phyloP scores from a whole-genome alignment of 35 echinoderm and acorn worm species.

The Diadema setosum region DNA sequence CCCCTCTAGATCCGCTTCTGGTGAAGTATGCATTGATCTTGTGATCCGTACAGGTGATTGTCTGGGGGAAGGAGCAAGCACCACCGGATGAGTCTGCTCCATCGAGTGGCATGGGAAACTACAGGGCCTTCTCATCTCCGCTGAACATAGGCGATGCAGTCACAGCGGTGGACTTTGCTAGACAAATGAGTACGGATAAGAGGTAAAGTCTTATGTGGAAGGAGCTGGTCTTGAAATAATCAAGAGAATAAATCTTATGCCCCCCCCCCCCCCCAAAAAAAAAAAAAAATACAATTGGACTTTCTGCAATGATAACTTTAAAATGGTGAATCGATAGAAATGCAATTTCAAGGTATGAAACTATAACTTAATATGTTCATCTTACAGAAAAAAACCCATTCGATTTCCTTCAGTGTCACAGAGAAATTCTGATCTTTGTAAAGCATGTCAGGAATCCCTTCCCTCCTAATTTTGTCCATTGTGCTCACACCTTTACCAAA shows the following conservation, averaged over 20 bases:
- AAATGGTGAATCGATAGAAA: too few species aligned
- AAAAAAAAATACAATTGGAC: too few species aligned
- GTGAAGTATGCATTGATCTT: background rate
- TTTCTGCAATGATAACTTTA: too few species aligned
- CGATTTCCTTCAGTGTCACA: too few species aligned
- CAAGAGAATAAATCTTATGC: background rate
- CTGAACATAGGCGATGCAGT: conserved; percentile 60
- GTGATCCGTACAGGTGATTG: conserved; percentile 57
- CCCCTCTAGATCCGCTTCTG: background rate
- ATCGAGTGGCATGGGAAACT: conserved; percentile 34
- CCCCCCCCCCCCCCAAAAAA: too few species aligned
- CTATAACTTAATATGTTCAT: too few species aligned
- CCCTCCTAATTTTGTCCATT: too few species aligned
- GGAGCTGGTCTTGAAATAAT: background rate
- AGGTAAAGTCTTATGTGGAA: background rate
- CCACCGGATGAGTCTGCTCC: background rate
- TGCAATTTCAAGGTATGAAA: too few species aligned
- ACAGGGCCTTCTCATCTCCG: conserved; percentile 46
- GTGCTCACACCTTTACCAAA: too few species aligned
- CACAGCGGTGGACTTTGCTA: conserved; percentile 92
- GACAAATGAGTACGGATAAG: background rate
- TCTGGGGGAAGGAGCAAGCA: conserved; percentile 66
- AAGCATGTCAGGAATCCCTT: too few species aligned
- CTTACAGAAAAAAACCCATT: too few species aligned
- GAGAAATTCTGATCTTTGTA: too few species aligned